A percentile compares a stretch with the other conserved stretches of the same genome.
Conservation (phyloP, 2,888 invertebrate genomes). For the Pemphredon lugubris region DNA sequence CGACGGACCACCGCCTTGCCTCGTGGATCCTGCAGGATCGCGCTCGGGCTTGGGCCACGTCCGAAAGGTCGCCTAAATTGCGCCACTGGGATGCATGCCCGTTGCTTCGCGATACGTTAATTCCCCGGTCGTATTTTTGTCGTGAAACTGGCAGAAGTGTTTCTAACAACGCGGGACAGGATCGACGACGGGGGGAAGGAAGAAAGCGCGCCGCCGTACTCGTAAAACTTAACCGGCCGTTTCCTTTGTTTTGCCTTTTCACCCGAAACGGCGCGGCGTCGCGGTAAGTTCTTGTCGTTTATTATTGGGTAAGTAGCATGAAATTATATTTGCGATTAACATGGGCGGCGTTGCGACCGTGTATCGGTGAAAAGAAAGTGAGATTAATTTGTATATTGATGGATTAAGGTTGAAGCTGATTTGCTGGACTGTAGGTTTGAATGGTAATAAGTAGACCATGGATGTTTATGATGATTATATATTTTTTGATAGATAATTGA, state of each 20-base stretch:
- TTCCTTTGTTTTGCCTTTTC: constrained; percentile 8
- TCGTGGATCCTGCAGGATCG: constrained; percentile 51
- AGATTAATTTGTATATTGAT: too few relatives aligned
- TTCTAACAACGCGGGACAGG: background rate
- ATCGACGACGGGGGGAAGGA: background rate
- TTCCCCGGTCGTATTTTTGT: constrained; percentile 5
- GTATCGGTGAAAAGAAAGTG: too few relatives aligned
- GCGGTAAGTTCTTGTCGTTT: background rate
- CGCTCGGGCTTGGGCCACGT: constrained; percentile 21
- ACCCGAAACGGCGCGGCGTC: background rate
- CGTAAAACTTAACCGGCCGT: constrained; percentile 11
- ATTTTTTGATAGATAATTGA: too few relatives aligned
- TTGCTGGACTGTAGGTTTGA: too few relatives aligned
- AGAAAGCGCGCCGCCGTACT: background rate
- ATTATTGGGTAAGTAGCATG: too few relatives aligned
- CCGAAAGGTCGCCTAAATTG: constrained; percentile 13
- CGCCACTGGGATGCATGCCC: background rate
- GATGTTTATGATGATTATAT: too few relatives aligned
- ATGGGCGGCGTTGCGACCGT: too few relatives aligned
- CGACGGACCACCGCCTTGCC: constrained; percentile 55
- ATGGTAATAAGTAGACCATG: too few relatives aligned
- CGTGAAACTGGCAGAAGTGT: background rate
- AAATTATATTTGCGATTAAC: too few relatives aligned
- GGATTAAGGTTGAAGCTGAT: too few relatives aligned
- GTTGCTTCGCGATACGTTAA: constrained; percentile 8